Evolutionary conservation across 1,140 invertebrate species (phyloP).

Genomic region (Pogonomyrmex californicus): DNA sequence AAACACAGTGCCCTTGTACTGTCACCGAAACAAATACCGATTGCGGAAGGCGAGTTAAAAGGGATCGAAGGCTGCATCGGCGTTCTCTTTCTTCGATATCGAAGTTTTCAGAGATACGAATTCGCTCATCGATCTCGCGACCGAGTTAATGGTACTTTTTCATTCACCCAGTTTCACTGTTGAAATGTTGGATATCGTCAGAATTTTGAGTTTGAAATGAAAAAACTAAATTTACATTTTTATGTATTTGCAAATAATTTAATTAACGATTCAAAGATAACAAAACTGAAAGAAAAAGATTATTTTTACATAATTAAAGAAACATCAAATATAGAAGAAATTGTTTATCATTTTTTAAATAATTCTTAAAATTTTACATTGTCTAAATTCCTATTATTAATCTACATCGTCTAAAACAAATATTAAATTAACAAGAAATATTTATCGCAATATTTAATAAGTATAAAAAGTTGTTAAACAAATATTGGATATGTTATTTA

Average conservation of each 20-base stretch:
- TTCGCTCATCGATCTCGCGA: slow-evolving; percentile 48
- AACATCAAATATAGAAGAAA: background rate
- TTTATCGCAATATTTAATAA: slow-evolving; percentile 4
- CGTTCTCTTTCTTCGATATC: slow-evolving; percentile 53
- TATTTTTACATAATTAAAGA: background rate
- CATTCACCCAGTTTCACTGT: slow-evolving; percentile 28
- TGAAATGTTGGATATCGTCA: slow-evolving; percentile 3
- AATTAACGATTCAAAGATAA: background rate
- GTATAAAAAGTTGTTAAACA: background rate
- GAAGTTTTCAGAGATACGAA: slow-evolving; percentile 52
- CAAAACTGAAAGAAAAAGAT: background rate
- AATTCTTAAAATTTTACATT: background rate
- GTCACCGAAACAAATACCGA: slow-evolving; percentile 75
- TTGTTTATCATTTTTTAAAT: too few species aligned
- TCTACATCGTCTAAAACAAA: background rate
- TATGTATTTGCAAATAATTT: too few species aligned
- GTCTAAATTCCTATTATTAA: background rate
- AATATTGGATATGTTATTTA: background rate
- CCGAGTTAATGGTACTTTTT: slow-evolving; percentile 53
- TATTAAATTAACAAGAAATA: background rate
- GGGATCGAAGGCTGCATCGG: slow-evolving; percentile 13
- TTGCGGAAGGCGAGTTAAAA: slow-evolving; percentile 28
- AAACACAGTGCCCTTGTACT: slow-evolving; percentile 79
- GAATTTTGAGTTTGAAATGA: background rate
- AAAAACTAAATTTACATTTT: background rate